phyloP scores from a whole-genome alignment of 2,888 invertebrate genomes.

The Amaurobius ferox region DNA sequence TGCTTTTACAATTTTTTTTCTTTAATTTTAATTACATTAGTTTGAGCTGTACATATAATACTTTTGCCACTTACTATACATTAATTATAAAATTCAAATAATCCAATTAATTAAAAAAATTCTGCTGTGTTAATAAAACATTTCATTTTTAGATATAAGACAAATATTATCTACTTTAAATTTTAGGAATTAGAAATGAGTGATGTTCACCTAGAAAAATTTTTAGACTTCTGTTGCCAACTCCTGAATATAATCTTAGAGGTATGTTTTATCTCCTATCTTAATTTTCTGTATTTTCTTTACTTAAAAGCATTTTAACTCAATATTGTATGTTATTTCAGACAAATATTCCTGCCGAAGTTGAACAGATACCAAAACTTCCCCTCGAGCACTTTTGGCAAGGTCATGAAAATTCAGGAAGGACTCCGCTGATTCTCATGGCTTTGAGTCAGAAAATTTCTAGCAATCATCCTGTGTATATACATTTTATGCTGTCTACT shows the following conservation, averaged over 20 bases:
- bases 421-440: slow-evolving; percentile 84
- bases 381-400: slow-evolving; percentile 77
- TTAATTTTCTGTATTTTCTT: not conserved
- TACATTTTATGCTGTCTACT: slow-evolving; percentile 88
- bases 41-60: no score
- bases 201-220: slow-evolving; percentile 76
- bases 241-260: slow-evolving; percentile 82
- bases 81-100: no score
- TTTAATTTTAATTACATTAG: no score
- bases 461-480: slow-evolving; percentile 85
- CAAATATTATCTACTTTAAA: no score
- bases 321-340: slow-evolving; percentile 11
- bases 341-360: slow-evolving; percentile 75
- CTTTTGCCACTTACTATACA: no score
- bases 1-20: no score
- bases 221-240: slow-evolving; percentile 79
- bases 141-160: no score
- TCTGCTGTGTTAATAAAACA: no score
- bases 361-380: slow-evolving; percentile 78
- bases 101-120: no score
- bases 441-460: slow-evolving; percentile 87
- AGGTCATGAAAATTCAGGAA: slow-evolving; percentile 62
- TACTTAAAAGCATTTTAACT: not conserved
- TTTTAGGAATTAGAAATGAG: slow-evolving; percentile 78
- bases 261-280: slow-evolving; percentile 74